Base-by-base conservation (phyloP, 1,140 invertebrate species). In the Battus philenor region DNA sequence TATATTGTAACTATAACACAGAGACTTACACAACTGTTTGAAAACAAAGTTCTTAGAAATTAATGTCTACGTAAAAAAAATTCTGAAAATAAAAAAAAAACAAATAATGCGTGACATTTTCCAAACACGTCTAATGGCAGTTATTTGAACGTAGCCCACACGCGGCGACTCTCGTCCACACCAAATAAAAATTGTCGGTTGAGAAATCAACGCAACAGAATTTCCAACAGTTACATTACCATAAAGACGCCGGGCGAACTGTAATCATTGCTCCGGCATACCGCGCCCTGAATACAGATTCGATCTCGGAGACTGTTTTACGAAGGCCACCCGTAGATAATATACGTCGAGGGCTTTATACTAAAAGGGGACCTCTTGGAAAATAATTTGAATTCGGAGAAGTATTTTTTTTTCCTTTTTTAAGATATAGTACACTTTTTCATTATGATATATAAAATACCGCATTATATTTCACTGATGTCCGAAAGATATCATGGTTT, bases 131-230 rank as follows among this genome's bases (percentile, higher is more conserved):
- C n/a, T n/a, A n/a, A n/a, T n/a, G n/a, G n/a, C n/a, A n/a, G n/a
- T n/a, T n/a, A n/a, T n/a, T n/a, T n/a, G n/a, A n/a, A n/a, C n/a
- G n/a, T n/a, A n/a, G n/a, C n/a, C n/a, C n/a, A n/a, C n/a, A n/a
- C n/a, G n/a, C n/a, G n/a, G n/a, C n/a, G n/a, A n/a, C n/a, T n/a
- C n/a, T n/a, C n/a, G n/a, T n/a, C n/a, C n/a, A n/a, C n/a, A n/a
- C n/a, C 9, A 26, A 4, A 12, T 24, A 15, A 16, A 41, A 58
- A 44, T 4, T n/a, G 16, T 10, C 32, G 17, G n/a, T 1, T 34
- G 16, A 63, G 55, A 68, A 68, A 68, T 64, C 60, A 64, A 61
- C 53, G 60, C 54, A 57, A 64, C 50, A 59, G 54, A 64, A 68
- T 56, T 64, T 64, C 57, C 50, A 53, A 54, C 52, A 50, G 63